These are phyloP conservation scores for Limulus polyphemus DNA, from an alignment of 2,888 invertebrate species.

Conservation along the genomic window DNA sequence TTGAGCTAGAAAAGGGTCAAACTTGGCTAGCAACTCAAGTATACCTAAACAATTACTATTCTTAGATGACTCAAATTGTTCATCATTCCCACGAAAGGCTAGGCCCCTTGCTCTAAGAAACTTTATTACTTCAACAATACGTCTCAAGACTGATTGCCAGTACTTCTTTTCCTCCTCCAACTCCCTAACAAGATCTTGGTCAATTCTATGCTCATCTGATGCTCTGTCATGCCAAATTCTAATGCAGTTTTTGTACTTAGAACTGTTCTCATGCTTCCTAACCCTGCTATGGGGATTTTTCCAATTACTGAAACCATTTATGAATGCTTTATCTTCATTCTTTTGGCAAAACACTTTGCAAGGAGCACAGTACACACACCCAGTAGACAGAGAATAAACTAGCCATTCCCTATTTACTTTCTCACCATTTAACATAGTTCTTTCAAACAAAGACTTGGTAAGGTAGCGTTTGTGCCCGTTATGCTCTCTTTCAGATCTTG, in stretches of 20 bases:
- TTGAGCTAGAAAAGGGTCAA: conserved; percentile 30
- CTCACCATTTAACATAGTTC: too few relatives aligned
- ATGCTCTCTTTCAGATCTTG: too few relatives aligned
- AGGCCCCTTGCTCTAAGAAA: conserved; percentile 27
- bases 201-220: neutral
- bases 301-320: conserved; percentile 1
- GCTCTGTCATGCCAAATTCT: neutral
- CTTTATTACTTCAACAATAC: conserved; percentile 13
- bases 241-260: neutral
- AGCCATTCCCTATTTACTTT: conserved; percentile 1
- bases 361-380: neutral
- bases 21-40: conserved; percentile 31
- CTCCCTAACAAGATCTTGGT: neutral
- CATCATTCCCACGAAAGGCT: conserved; percentile 28
- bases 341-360: neutral
- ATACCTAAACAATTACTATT: conserved; percentile 32
- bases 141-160: neutral
- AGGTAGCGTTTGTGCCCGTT: too few relatives aligned
- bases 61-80: conserved; percentile 26
- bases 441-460: too few relatives aligned
- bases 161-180: neutral
- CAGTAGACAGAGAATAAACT: neutral
- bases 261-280: conserved; percentile 1
- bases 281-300: neutral
- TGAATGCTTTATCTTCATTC: neutral